A percentile compares a stretch with the other conserved stretches of the same genome.
These are phyloP conservation scores for Clostera curtula DNA, from an alignment of 2,888 invertebrate species.

Conservation along the genomic window DNA sequence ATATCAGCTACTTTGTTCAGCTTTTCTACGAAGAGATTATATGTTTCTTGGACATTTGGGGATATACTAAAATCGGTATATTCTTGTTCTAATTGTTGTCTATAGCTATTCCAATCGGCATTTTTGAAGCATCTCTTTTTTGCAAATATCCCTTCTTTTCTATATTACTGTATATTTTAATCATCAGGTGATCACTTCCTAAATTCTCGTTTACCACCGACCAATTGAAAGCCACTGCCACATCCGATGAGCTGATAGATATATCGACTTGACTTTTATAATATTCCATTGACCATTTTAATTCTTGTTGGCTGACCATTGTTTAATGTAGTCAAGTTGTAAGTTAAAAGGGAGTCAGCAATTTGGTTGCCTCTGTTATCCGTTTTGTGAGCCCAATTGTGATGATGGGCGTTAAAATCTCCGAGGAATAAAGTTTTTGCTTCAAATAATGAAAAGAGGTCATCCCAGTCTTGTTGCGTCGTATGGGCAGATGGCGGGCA, in stretches of 20 bases:
- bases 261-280: constrained; percentile 13
- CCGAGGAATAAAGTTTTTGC: constrained; percentile 1
- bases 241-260: constrained; percentile 9
- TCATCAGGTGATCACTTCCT: constrained; percentile 13
- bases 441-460: constrained; percentile 1
- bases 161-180: constrained; percentile 4
- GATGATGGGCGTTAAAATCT: constrained; percentile 16
- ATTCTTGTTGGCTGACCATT: constrained; percentile 12
- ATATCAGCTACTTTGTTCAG: constrained; percentile 5
- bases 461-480: constrained; percentile 6
- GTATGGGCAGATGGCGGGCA: constrained; percentile 6
- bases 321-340: constrained; percentile 11
- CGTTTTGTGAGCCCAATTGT: constrained; percentile 13
- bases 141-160: background rate
- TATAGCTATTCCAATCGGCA: constrained; percentile 7
- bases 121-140: constrained; percentile 6
- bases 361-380: constrained; percentile 13
- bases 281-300: constrained; percentile 5
- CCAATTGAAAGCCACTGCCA: constrained; percentile 12
- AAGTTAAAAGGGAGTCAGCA: constrained; percentile 8
- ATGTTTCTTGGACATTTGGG: background rate
- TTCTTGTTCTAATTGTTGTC: background rate
- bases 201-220: constrained; percentile 9
- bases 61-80: background rate
- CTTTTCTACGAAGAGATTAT: constrained; percentile 1